These are phyloP conservation scores for Oligia fasciuncula DNA, from an alignment of 2,888 invertebrate genomes.

Conservation along the genomic window DNA sequence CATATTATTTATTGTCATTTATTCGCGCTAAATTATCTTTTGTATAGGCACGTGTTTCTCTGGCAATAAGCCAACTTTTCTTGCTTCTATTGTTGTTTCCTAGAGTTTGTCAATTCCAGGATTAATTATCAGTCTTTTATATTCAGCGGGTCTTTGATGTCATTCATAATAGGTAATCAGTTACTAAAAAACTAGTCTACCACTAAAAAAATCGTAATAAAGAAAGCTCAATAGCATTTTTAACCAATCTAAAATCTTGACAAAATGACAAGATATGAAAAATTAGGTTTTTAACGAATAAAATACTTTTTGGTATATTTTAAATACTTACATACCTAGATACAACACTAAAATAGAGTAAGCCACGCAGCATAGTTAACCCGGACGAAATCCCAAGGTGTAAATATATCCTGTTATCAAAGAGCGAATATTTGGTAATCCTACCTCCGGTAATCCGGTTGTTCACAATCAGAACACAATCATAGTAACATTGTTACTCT, in stretches of 20 bases:
- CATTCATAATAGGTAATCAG: neutral
- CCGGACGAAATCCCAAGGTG: neutral
- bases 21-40: neutral
- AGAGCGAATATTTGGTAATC: slow-evolving; percentile 28
- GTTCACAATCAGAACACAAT: slow-evolving; percentile 56
- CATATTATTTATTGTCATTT: neutral
- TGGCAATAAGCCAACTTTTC: too few relatives aligned
- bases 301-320: neutral
- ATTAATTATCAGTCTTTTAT: neutral
- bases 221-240: neutral
- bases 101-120: neutral
- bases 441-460: slow-evolving; percentile 30
- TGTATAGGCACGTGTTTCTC: neutral
- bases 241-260: neutral
- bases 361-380: too few relatives aligned
- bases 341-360: neutral
- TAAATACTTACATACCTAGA: too few relatives aligned
- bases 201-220: neutral
- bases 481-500: slow-evolving; percentile 45
- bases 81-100: neutral
- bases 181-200: neutral
- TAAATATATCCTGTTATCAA: slow-evolving; percentile 25
- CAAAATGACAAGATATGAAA: neutral
- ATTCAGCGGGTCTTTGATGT: neutral
- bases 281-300: neutral